These are phyloP conservation scores for Dicyrtomina minuta DNA, from an alignment of 2,888 invertebrate genomes.

Conservation along the genomic window DNA sequence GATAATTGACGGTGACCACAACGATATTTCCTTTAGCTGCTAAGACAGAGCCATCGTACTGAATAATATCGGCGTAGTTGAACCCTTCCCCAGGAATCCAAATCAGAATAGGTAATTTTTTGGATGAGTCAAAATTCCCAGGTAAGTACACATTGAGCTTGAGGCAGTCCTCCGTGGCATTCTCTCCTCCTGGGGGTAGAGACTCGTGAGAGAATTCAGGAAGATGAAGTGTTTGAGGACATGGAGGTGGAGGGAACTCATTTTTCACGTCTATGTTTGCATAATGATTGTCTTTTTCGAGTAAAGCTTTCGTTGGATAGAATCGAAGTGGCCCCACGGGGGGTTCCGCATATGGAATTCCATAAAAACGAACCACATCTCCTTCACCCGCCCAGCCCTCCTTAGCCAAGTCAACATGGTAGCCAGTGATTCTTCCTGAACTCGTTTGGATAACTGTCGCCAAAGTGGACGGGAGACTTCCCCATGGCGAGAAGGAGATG, in stretches of 20 bases:
- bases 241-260: constrained; percentile 38
- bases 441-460: not conserved
- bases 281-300: not conserved
- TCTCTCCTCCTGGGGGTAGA: constrained; percentile 29
- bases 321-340: constrained; percentile 44
- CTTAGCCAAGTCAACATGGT: not conserved
- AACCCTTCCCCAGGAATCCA: constrained; percentile 56
- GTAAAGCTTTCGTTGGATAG: not conserved
- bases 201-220: constrained; percentile 33
- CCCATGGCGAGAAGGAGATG: not conserved
- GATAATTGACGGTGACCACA: constrained; percentile 62
- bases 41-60: constrained; percentile 61
- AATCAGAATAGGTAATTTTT: constrained; percentile 50
- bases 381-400: constrained; percentile 2
- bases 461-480: too few relatives aligned
- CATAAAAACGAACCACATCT: constrained; percentile 46
- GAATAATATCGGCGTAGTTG: constrained; percentile 60
- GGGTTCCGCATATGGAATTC: constrained; percentile 54
- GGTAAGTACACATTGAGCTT: constrained; percentile 54
- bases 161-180: constrained; percentile 54
- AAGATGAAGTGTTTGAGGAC: constrained; percentile 53
- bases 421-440: not conserved
- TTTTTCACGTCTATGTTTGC: not conserved
- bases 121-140: not conserved
- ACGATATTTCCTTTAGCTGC: constrained; percentile 60